These are phyloP conservation scores for Dicerorhinus sumatrensis DNA, from an alignment of 2,113 vertebrate genomes.

Conservation along the genomic window DNA sequence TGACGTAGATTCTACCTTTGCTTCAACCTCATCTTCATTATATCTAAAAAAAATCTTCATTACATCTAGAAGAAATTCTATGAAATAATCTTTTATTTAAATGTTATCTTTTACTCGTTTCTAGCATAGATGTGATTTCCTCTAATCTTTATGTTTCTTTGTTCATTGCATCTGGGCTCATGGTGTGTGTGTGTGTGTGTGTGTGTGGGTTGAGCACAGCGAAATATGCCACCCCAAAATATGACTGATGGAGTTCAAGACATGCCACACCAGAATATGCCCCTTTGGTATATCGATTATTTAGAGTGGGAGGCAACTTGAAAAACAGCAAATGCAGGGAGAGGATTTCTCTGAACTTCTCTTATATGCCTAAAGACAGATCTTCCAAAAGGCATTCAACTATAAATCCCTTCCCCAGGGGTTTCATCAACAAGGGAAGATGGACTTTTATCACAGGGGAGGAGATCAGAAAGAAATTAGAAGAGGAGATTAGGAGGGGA, in stretches of 20 bases:
- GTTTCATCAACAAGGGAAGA: neutral
- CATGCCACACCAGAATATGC: neutral
- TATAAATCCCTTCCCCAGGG: neutral
- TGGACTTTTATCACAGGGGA: neutral
- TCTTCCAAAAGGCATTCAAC: neutral
- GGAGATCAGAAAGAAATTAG: neutral
- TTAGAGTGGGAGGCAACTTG: neutral
- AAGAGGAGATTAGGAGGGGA: neutral
- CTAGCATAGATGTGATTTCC: neutral
- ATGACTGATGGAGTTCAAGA: neutral
- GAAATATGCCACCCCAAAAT: neutral
- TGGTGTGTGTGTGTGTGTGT: neutral
- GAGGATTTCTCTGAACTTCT: neutral
- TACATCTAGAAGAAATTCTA: neutral
- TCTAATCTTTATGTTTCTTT: neutral
- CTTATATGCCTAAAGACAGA: neutral
- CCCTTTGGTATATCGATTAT: neutral
- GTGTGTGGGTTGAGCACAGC: neutral
- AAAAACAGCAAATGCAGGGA: neutral
- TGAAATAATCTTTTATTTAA: neutral
- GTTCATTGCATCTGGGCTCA: neutral
- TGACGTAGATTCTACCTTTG: neutral
- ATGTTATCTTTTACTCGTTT: neutral
- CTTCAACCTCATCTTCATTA: neutral
- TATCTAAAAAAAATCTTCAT: neutral